A percentile compares a stretch with the other conserved stretches of the same genome.
These are phyloP conservation scores for Aplochiton taeniatus DNA, from an alignment of 2,797 vertebrate genomes.

Conservation along the genomic window DNA sequence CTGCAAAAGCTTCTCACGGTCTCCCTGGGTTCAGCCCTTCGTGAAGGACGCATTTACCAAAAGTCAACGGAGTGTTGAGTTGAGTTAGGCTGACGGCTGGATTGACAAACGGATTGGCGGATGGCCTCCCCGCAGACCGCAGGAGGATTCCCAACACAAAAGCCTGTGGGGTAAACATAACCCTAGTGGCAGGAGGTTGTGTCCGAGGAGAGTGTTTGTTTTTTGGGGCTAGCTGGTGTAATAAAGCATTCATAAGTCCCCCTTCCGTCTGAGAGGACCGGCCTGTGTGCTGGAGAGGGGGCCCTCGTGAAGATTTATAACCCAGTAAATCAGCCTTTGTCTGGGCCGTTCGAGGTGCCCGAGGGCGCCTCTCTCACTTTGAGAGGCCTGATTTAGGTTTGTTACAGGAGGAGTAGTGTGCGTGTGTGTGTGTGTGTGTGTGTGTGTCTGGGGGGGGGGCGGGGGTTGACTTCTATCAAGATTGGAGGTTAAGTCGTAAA, in stretches of 20 bases:
- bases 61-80: slow-evolving; percentile 13
- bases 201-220: slow-evolving; percentile 22
- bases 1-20: too few species aligned
- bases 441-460: background rate
- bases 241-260: slow-evolving; percentile 45
- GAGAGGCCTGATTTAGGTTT: slow-evolving; percentile 60
- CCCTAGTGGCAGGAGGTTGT: slow-evolving; percentile 34
- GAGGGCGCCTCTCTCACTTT: slow-evolving; percentile 21
- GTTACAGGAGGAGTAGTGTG: slow-evolving; percentile 31
- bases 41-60: too few species aligned
- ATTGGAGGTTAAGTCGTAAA: slow-evolving; percentile 63
- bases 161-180: slow-evolving; percentile 35
- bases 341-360: slow-evolving; percentile 53
- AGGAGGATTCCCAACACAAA: slow-evolving; percentile 39
- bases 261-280: slow-evolving; percentile 29
- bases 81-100: slow-evolving; percentile 18
- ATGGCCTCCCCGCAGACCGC: slow-evolving; percentile 6
- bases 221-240: slow-evolving; percentile 37
- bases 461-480: slow-evolving; percentile 62
- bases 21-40: too few species aligned
- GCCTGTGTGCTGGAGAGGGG: slow-evolving; percentile 21
- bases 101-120: slow-evolving; percentile 33
- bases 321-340: slow-evolving; percentile 67
- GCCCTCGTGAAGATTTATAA: slow-evolving; percentile 60
- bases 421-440: background rate